Evolutionary conservation across 1,140 invertebrate species (phyloP), one percentile per base, ranked within the genome.

Genomic region (Microplitis demolitor): DNA sequence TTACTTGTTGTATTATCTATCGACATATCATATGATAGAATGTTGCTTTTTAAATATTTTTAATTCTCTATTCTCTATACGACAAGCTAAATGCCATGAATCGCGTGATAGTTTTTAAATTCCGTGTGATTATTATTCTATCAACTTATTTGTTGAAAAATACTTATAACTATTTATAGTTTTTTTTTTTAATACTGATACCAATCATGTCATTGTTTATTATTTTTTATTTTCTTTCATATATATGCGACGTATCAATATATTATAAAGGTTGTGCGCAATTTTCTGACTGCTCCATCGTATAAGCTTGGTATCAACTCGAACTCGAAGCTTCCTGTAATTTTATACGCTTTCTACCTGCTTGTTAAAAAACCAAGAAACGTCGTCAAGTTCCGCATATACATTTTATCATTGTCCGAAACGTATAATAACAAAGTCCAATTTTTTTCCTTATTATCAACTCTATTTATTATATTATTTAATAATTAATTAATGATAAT

Each of bases 311-410:
- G 54, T 58, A 31, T 39, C 37, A 39, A 24, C 16, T 24, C 24
- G 54, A 58, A 58, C 54, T 69, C 68, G 56, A 69, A 61, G 68
- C 61, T 72, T 72, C 64, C 71, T 72, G 64, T 72, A 67, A 72
- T 72, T 72, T 72, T 72, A 72, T 72, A 72, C 71, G 71, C 71
- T 72, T 72, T 72, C 71, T 72, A 72, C 71, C 62, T 66, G 71
- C 45, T 72, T 35, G 24, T 67, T 67, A 67, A 67, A 62, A 62
- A 63, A n/a, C 33, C 64, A 45, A 67, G 31, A 24, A 50, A 50
- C 50, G 16, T 54, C 64, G 50, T 67, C 24, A 11, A 51, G 14
- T 66, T n/a, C 6, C 24, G 14, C 50, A 50, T 13, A 9, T 63
- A 63, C n/a, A 8, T 63, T 39, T 1, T 8, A 8, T 39, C 9